Evolutionary conservation across 2,888 invertebrate genomes (phyloP).

Genomic region (Orgyia antiqua): DNA sequence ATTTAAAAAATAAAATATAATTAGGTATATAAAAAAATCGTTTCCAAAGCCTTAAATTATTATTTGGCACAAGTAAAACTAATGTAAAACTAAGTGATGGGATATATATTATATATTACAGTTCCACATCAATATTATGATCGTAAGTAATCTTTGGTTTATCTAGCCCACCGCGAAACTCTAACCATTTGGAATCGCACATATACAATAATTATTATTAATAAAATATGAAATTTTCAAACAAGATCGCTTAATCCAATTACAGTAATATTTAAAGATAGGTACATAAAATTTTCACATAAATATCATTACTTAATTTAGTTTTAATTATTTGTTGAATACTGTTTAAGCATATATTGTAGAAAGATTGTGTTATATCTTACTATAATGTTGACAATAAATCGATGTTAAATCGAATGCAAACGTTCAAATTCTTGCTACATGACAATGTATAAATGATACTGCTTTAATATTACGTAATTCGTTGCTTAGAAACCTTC

Average conservation of each 20-base stretch:
- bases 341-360: no score
- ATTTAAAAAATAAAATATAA: slow-evolving; percentile 48
- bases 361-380: slow-evolving; percentile 3
- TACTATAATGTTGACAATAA: slow-evolving; percentile 2
- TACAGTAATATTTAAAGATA: slow-evolving; percentile 24
- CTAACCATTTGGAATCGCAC: slow-evolving; percentile 44
- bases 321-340: slow-evolving; percentile 20
- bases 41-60: slow-evolving; percentile 51
- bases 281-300: slow-evolving; percentile 16
- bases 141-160: slow-evolving; percentile 72
- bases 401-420: slow-evolving; percentile 17
- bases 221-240: slow-evolving; percentile 56
- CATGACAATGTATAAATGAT: slow-evolving; percentile 23
- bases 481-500: slow-evolving; percentile 76
- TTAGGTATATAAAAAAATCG: slow-evolving; percentile 41
- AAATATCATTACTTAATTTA: slow-evolving; percentile 10
- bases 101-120: slow-evolving; percentile 67
- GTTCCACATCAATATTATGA: slow-evolving; percentile 45
- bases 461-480: slow-evolving; percentile 51
- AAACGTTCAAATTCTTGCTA: slow-evolving; percentile 19
- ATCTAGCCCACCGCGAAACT: slow-evolving; percentile 64
- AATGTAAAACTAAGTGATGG: slow-evolving; percentile 52
- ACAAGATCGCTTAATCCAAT: slow-evolving; percentile 43
- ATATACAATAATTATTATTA: slow-evolving; percentile 33
- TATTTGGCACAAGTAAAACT: slow-evolving; percentile 56